Percentiles rank a stretch among this genome's conserved stretches.
Conservation (phyloP, 2,113 vertebrate genomes). For the Ia io region DNA sequence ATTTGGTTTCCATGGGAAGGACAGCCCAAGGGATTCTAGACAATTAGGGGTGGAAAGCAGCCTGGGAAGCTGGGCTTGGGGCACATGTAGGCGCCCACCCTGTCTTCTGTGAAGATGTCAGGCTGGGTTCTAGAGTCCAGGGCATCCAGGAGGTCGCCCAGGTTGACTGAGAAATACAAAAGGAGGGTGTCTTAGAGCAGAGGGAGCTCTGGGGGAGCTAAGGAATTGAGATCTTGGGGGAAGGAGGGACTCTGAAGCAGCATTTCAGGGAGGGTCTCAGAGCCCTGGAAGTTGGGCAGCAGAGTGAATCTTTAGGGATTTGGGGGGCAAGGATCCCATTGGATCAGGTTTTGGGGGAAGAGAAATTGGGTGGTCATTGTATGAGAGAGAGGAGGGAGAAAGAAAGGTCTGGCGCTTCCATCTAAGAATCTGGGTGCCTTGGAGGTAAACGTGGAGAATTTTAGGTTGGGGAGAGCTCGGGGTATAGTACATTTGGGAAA, state of each 20-base stretch:
- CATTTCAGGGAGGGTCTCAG: not conserved
- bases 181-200: not conserved
- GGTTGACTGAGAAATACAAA: not conserved
- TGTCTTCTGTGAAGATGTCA: conserved; percentile 46
- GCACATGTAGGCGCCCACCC: not conserved
- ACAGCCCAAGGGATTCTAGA: conserved; percentile 52
- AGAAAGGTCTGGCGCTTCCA: not conserved
- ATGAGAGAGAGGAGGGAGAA: not conserved
- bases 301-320: not conserved
- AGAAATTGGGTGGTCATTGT: not conserved
- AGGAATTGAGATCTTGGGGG: not conserved
- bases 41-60: conserved; percentile 54
- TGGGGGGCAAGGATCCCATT: not conserved
- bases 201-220: not conserved
- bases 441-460: conserved; percentile 11
- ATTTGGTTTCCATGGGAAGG: conserved; percentile 66
- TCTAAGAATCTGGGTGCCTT: not conserved
- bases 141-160: conserved; percentile 26
- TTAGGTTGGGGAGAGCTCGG: not conserved
- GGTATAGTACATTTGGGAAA: not conserved
- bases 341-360: not conserved
- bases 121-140: conserved; percentile 44
- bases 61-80: not conserved
- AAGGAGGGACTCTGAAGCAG: not conserved
- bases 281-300: not conserved